Conservation (phyloP, 2,888 invertebrate genomes). For the Synergus gifuensis region DNA sequence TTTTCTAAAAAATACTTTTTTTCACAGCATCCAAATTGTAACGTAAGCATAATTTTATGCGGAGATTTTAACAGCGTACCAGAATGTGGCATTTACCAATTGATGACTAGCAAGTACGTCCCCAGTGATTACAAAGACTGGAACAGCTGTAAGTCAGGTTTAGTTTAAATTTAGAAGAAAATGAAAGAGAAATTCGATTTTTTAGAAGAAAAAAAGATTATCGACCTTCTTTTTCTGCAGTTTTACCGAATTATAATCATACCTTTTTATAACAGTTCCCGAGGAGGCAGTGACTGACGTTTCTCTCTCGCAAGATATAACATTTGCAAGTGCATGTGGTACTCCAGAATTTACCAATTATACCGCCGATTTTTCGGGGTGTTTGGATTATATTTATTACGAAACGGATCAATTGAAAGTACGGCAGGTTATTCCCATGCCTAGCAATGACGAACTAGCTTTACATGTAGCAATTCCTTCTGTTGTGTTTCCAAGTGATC, state of each 20-base stretch:
- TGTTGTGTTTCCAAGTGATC: conserved; percentile 95
- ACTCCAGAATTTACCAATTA: conserved; percentile 91
- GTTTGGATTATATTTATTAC: conserved; percentile 95
- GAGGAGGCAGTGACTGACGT: conserved; percentile 84
- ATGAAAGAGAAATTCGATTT: conserved; percentile 45
- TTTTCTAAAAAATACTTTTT: conserved; percentile 29
- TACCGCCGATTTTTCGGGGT: conserved; percentile 89
- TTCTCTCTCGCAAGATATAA: conserved; percentile 82
- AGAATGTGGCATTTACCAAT: conserved; percentile 88
- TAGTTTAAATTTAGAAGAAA: conserved; percentile 37
- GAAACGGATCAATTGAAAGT: conserved; percentile 83
- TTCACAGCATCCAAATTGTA: conserved; percentile 75
- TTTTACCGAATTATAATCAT: conserved; percentile 13
- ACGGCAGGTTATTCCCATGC: conserved; percentile 88
- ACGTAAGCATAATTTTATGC: conserved; percentile 87
- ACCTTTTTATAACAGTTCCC: conserved; percentile 79
- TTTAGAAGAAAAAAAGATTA: background rate
- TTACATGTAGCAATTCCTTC: conserved; percentile 91
- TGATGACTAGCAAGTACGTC: conserved; percentile 86
- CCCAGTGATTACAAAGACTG: conserved; percentile 85
- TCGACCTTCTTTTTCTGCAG: too few species aligned
- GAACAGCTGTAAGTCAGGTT: conserved; percentile 84
- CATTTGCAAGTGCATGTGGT: conserved; percentile 89
- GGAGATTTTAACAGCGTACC: conserved; percentile 97
- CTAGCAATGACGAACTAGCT: conserved; percentile 87